phyloP scores from a whole-genome alignment of 2,113 vertebrate genomes.

The Grammomys dolichurus region DNA sequence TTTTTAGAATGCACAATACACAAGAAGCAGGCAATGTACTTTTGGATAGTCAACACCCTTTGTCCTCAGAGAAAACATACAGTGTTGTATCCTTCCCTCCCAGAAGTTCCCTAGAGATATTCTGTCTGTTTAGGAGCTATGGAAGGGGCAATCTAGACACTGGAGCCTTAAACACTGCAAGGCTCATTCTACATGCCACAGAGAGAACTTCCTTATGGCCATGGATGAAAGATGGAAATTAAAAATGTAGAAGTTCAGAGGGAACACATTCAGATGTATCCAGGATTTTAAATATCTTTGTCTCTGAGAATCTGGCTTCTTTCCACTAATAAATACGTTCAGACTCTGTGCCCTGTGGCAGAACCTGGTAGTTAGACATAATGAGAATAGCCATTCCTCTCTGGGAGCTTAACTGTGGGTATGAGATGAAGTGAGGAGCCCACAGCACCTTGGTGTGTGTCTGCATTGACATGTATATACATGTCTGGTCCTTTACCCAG shows the following conservation, averaged over 20 bases:
- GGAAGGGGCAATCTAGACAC: not conserved
- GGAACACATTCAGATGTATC: not conserved
- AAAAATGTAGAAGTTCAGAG: not conserved
- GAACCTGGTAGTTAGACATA: not conserved
- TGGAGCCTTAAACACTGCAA: not conserved
- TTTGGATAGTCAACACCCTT: constrained; percentile 68
- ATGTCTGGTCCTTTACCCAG: not conserved
- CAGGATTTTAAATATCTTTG: constrained; percentile 30
- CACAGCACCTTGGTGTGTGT: not conserved
- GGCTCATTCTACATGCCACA: not conserved
- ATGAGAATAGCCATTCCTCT: not conserved
- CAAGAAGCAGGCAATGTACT: constrained; percentile 66
- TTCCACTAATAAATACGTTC: not conserved
- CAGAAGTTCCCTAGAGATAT: not conserved
- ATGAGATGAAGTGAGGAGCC: not conserved
- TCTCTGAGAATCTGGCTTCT: not conserved
- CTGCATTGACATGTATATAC: not conserved
- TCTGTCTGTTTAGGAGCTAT: not conserved
- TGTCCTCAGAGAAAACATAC: constrained; percentile 44
- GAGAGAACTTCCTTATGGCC: not conserved
- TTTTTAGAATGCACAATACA: constrained; percentile 71
- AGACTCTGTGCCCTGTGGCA: not conserved
- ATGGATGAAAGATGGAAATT: not conserved
- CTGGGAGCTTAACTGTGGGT: not conserved
- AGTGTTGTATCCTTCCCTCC: not conserved